phyloP scores from a whole-genome alignment of 92 coral and sea anemone genomes.

The Palythoa caribaeorum region DNA sequence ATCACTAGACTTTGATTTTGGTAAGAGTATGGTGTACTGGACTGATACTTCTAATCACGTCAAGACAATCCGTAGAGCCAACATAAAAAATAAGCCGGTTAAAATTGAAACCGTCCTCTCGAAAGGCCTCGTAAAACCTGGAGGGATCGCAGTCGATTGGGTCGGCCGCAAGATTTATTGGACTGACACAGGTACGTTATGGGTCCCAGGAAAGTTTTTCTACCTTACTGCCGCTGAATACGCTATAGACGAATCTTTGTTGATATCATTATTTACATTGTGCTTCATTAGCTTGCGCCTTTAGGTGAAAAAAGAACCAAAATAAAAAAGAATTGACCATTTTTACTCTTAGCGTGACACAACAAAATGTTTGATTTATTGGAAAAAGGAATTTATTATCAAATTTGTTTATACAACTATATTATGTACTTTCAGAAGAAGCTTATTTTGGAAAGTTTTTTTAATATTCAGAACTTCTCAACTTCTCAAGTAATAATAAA shows the following conservation, averaged over 20 bases:
- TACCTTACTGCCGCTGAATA: background rate
- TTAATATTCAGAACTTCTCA: no score
- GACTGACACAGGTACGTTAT: conserved; percentile 75
- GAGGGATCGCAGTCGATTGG: conserved; percentile 96
- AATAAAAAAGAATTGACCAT: no score
- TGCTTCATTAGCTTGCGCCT: no score
- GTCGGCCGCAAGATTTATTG: conserved; percentile 93
- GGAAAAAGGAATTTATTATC: no score
- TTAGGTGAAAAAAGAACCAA: no score
- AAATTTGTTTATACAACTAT: no score
- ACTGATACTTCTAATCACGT: conserved; percentile 59
- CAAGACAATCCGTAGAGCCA: conserved; percentile 74
- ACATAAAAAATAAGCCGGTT: conserved; percentile 52
- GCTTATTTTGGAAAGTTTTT: no score
- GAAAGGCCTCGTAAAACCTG: conserved; percentile 59
- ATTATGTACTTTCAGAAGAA: no score
- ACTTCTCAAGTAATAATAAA: no score
- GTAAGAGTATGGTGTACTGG: conserved; percentile 87
- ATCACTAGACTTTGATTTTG: conserved; percentile 84
- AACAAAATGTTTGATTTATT: no score
- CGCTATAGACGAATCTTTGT: background rate
- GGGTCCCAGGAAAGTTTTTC: background rate
- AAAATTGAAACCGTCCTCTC: conserved; percentile 68
- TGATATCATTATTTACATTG: no score
- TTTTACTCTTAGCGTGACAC: no score